Percentiles rank a stretch among this genome's conserved stretches.
Conservation (phyloP, 2,888 invertebrate species). For the Erebia palarica region DNA sequence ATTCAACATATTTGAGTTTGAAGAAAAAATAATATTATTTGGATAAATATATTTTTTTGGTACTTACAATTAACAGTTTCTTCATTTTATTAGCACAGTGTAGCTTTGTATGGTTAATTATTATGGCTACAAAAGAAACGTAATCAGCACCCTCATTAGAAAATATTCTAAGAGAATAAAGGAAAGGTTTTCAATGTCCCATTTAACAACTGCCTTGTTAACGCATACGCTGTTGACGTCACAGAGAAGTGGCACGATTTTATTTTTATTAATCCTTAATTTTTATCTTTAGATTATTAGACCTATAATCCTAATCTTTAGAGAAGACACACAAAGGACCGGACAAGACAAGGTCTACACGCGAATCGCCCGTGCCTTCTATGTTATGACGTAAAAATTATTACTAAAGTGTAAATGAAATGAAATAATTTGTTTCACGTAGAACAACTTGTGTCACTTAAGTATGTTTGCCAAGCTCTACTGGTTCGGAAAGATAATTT, state of each 20-base stretch:
- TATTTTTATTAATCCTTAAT: slow-evolving; percentile 30
- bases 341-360: too few relatives aligned
- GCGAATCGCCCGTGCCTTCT: too few relatives aligned
- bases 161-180: slow-evolving; percentile 50
- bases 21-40: background rate
- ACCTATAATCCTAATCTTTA: too few relatives aligned
- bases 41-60: background rate
- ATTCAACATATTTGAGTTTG: too few relatives aligned
- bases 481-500: too few relatives aligned
- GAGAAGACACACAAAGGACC: too few relatives aligned
- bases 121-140: slow-evolving; percentile 5
- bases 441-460: too few relatives aligned
- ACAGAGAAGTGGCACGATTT: slow-evolving; percentile 62
- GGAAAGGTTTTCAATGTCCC: slow-evolving; percentile 51
- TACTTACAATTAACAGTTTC: background rate
- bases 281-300: too few relatives aligned
- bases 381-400: too few relatives aligned
- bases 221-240: slow-evolving; percentile 52
- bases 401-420: too few relatives aligned
- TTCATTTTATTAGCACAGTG: background rate
- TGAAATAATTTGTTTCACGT: too few relatives aligned
- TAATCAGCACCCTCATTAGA: slow-evolving; percentile 48
- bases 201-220: slow-evolving; percentile 72
- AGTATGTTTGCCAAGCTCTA: too few relatives aligned
- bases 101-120: background rate